Percentiles rank a stretch among this genome's conserved stretches.
These are phyloP conservation scores for Heterochromis multidens DNA, from an alignment of 2,113 vertebrate species.

Conservation along the genomic window DNA sequence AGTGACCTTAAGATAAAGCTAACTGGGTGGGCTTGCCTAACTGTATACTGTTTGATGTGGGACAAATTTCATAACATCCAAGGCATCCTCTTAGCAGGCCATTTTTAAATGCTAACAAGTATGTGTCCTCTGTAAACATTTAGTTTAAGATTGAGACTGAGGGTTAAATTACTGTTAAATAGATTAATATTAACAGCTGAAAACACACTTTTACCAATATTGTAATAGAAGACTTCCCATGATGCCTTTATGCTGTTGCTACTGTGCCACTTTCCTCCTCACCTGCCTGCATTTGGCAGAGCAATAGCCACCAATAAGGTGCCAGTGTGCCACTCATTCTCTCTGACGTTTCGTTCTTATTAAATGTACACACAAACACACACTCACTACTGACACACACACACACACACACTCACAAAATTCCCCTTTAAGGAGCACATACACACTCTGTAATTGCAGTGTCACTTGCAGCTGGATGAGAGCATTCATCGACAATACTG, in stretches of 20 bases:
- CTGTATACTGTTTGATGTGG: background rate
- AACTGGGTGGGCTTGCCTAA: background rate
- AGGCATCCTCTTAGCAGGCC: background rate
- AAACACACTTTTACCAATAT: background rate
- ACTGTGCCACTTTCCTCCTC: background rate
- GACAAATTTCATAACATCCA: conserved; percentile 8
- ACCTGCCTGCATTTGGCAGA: background rate
- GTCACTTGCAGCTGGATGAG: background rate
- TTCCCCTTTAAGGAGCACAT: background rate
- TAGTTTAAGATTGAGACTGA: background rate
- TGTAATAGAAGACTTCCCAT: background rate
- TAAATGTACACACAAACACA: background rate
- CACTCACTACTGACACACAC: background rate
- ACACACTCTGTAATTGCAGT: background rate
- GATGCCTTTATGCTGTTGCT: background rate
- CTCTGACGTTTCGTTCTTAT: background rate
- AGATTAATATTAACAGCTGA: background rate
- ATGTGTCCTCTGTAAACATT: background rate
- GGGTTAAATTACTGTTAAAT: background rate
- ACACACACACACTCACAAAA: rapidly evolving
- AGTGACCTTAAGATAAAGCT: conserved; percentile 9
- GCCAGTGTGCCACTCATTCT: conserved; percentile 18
- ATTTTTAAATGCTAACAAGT: background rate
- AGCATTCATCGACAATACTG: background rate
- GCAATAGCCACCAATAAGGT: background rate